Percentiles rank a stretch among this genome's conserved stretches.
Conservation (phyloP, 1,140 invertebrate species). For the Schlechtendalia chinensis region DNA sequence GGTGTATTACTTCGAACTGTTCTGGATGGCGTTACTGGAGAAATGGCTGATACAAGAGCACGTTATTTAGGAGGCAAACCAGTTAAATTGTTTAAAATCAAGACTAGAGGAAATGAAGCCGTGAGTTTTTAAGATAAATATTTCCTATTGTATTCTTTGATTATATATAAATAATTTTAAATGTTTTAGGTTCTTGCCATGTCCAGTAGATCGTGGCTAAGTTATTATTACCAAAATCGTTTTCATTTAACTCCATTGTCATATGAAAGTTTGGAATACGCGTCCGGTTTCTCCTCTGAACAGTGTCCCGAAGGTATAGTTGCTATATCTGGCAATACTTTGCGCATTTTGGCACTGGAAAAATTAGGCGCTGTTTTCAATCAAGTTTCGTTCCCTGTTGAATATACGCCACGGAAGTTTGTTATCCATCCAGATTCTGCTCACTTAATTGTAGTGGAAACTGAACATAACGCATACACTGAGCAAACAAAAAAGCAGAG, state of each 20-base stretch:
- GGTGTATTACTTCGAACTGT: slow-evolving; percentile 93
- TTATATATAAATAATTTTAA: slow-evolving; percentile 16
- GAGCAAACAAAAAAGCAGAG: slow-evolving; percentile 93
- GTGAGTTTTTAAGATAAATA: slow-evolving; percentile 59
- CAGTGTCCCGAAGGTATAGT: slow-evolving; percentile 99
- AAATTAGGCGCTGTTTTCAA: slow-evolving; percentile 99
- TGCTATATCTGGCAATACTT: slow-evolving; percentile 95
- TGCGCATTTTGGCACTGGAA: slow-evolving; percentile 95
- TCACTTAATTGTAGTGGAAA: slow-evolving; percentile 90
- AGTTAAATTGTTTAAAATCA: slow-evolving; percentile 93
- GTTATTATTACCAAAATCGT: slow-evolving; percentile 96
- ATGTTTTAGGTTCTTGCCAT: slow-evolving; percentile 79
- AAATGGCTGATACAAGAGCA: slow-evolving; percentile 94
- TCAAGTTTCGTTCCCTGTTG: slow-evolving; percentile 85
- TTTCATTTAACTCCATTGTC: slow-evolving; percentile 95
- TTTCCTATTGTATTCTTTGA: not conserved
- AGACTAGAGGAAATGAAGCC: slow-evolving; percentile 92
- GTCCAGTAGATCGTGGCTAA: slow-evolving; percentile 96
- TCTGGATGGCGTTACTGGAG: slow-evolving; percentile 93
- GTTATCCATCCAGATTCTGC: slow-evolving; percentile 90
- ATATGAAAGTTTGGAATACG: slow-evolving; percentile 95
- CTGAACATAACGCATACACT: slow-evolving; percentile 98
- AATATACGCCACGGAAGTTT: slow-evolving; percentile 95
- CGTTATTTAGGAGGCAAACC: slow-evolving; percentile 92
- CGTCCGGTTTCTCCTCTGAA: slow-evolving; percentile 96